Evolutionary conservation across 2,888 invertebrate species (phyloP).

Genomic region (Pemphredon lugubris): DNA sequence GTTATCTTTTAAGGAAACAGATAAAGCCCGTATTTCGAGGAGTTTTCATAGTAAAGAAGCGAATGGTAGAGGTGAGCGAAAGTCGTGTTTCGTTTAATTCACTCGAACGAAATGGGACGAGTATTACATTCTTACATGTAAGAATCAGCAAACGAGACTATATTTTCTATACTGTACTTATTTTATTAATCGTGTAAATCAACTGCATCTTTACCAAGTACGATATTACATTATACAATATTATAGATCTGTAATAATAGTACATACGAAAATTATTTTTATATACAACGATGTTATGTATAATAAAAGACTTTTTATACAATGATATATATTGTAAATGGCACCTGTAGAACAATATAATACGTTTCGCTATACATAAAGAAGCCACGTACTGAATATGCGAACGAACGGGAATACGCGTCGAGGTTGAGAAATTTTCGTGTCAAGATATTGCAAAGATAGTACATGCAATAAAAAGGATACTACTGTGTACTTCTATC

Average conservation of each 20-base stretch:
- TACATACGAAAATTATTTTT: conserved; percentile 61
- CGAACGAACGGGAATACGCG: not conserved
- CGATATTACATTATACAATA: conserved; percentile 52
- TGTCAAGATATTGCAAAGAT: no score
- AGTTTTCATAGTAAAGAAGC: no score
- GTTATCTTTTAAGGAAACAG: no score
- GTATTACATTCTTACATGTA: not conserved
- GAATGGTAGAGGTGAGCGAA: no score
- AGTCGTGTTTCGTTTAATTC: no score
- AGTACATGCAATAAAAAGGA: no score
- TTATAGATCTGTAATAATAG: conserved; percentile 51
- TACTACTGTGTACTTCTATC: no score
- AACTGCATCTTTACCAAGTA: conserved; percentile 44
- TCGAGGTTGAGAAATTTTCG: not conserved
- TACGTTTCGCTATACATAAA: not conserved
- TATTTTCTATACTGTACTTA: conserved; percentile 23
- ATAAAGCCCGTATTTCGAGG: no score
- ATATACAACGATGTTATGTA: conserved; percentile 58
- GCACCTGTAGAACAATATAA: conserved; percentile 3
- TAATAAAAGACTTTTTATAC: conserved; percentile 59
- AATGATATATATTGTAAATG: conserved; percentile 24
- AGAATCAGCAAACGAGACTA: not conserved
- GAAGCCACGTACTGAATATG: not conserved
- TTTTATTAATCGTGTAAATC: conserved; percentile 48
- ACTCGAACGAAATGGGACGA: not conserved